A percentile compares a stretch with the other conserved stretches of the same genome.
Conservation (phyloP, 2,888 invertebrate species). For the Patella caerulea region DNA sequence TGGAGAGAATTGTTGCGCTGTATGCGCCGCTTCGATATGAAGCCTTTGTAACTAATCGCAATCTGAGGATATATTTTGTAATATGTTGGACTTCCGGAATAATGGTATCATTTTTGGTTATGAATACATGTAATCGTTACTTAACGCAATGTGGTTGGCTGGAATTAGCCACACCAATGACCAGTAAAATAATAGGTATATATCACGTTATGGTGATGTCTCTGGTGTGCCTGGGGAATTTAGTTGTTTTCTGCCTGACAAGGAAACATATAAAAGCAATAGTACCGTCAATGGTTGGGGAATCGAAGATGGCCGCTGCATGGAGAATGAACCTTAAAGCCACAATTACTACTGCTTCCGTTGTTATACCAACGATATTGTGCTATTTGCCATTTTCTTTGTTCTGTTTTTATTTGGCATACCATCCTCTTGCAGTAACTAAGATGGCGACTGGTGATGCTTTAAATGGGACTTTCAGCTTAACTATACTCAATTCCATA, state of each 20-base stretch:
- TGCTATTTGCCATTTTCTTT: conserved; percentile 18
- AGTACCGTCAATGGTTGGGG: conserved; percentile 11
- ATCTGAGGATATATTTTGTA: background rate
- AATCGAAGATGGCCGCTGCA: background rate
- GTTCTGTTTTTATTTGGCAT: conserved; percentile 22
- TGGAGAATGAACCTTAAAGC: conserved; percentile 28
- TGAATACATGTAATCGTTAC: background rate
- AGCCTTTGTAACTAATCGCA: background rate
- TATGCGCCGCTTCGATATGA: background rate
- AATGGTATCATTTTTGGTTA: background rate
- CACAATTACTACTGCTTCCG: conserved; percentile 18
- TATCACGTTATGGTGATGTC: background rate
- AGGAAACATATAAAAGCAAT: conserved; percentile 26
- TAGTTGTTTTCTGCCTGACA: conserved; percentile 18
- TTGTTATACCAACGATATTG: conserved; percentile 25
- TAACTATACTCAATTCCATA: conserved; percentile 25
- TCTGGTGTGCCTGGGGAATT: background rate
- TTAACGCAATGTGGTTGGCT: background rate
- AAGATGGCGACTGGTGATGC: conserved; percentile 12
- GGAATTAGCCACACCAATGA: background rate
- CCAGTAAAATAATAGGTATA: background rate
- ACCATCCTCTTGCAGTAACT: conserved; percentile 13
- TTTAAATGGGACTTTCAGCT: conserved; percentile 19
- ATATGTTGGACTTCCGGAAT: background rate
- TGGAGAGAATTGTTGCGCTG: background rate